phyloP scores from a whole-genome alignment of 1,140 invertebrate species.

The Phocides pigmalion region DNA sequence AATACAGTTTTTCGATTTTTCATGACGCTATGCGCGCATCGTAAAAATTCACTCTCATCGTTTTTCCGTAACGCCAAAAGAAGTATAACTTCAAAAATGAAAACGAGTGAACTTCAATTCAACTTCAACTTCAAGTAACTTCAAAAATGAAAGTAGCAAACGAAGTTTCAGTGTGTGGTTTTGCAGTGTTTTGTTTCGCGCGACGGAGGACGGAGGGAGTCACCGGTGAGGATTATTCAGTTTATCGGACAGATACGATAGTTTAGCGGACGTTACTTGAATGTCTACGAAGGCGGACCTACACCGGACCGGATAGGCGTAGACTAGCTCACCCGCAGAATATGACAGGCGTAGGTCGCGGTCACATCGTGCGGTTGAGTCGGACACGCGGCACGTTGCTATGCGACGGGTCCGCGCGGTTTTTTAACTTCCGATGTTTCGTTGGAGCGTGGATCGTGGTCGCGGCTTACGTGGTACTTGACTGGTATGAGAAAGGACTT shows the following conservation, averaged over 20 bases:
- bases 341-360: conserved; percentile 56
- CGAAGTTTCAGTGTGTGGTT: conserved; percentile 38
- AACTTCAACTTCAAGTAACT: no score
- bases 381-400: not conserved
- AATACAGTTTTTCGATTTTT: no score
- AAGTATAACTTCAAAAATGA: no score
- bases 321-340: conserved; percentile 48
- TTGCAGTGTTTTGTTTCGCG: conserved; percentile 40
- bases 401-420: not conserved
- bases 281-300: conserved; percentile 35
- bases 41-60: no score
- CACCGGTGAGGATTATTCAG: conserved; percentile 41
- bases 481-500: no score
- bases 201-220: conserved; percentile 34
- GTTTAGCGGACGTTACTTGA: conserved; percentile 1
- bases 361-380: conserved; percentile 37
- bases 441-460: no score
- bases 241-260: conserved; percentile 2
- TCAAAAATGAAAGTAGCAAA: conserved; percentile 10
- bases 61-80: no score
- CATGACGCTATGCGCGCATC: no score
- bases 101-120: no score
- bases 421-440: not conserved
- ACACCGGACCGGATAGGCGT: conserved; percentile 45
- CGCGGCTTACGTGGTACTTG: no score